Evolutionary conservation across 2,113 vertebrate genomes (phyloP), one percentile per base, ranked within the genome.

Genomic region (Fukomys damarensis): DNA sequence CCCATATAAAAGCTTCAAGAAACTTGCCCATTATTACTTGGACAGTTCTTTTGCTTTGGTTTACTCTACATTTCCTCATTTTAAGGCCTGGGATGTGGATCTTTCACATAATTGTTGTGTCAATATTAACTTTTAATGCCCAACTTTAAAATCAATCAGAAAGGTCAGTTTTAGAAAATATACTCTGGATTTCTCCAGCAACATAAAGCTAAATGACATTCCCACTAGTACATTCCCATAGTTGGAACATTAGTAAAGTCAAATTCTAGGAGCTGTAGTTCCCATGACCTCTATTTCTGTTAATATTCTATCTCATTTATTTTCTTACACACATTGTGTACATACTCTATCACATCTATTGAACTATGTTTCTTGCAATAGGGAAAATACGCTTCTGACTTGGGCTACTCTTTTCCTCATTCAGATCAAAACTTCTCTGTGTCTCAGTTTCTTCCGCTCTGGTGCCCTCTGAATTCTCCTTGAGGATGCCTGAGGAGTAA

Each of bases 361-460:
- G 4, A 79, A 89, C 26, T 68, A 2, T 84, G 46, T 90, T 79
- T 92, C 83, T 30, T 72, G 43, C 70, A 58, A 70, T 7, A 13
- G 93, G 79, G 22, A 82, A 77, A 89, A 86, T 56, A 89, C 19
- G 74, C 3, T 96, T 68, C 22, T 70, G 86, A 86, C 49, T 83
- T 92, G 41, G 11, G 35, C 35, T 91, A 82, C 6, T 91, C 70
- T 30, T 68, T 38, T 85, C 59, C 43, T 79, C 63, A 52, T 41
- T 93, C 79, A 81, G 19, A 96, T 84, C 13, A 63, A 93, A 95
- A 94, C 8, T n/a, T 86, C 49, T 83, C 35, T 63, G 52, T 70
- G 76, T 28, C 52, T 96, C 76, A 72, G 38, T 85, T 70, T 89
- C 49, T 54, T 89, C 30, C 38, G 35, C 38, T 94, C 1, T 89